Conservation (phyloP, 2,113 vertebrate species). For the Indicator maculatus region DNA sequence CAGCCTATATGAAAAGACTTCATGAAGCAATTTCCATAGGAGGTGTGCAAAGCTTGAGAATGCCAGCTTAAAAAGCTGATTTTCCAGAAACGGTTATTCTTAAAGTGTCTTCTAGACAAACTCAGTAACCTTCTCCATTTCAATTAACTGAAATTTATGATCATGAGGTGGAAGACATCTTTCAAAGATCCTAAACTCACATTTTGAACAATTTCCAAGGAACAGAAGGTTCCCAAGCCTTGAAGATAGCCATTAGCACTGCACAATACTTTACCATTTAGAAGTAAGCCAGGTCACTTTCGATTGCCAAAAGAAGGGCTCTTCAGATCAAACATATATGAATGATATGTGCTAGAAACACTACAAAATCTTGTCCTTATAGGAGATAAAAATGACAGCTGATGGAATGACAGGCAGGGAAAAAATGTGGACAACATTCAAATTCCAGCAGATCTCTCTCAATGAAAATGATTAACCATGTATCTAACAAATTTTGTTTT, state of each 20-base stretch:
- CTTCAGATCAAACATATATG: constrained; percentile 33
- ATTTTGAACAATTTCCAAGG: neutral
- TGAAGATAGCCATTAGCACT: neutral
- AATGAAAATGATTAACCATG: constrained; percentile 52
- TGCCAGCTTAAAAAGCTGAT: neutral
- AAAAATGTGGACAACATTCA: constrained; percentile 56
- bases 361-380: constrained; percentile 50
- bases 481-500: neutral
- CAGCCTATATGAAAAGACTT: neutral
- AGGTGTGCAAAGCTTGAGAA: neutral
- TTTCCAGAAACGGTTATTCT: neutral
- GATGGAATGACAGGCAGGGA: constrained; percentile 57
- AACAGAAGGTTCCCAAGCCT: constrained; percentile 30
- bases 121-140: neutral
- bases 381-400: constrained; percentile 53
- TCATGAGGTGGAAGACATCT: neutral
- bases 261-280: constrained; percentile 27
- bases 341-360: constrained; percentile 17
- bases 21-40: fast-evolving
- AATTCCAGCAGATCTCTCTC: constrained; percentile 56
- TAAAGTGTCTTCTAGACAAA: neutral
- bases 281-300: constrained; percentile 3
- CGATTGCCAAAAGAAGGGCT: constrained; percentile 25
- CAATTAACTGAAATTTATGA: neutral
- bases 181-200: neutral